Conservation (phyloP, 2,113 vertebrate genomes). For the Orthonyx spaldingii region DNA sequence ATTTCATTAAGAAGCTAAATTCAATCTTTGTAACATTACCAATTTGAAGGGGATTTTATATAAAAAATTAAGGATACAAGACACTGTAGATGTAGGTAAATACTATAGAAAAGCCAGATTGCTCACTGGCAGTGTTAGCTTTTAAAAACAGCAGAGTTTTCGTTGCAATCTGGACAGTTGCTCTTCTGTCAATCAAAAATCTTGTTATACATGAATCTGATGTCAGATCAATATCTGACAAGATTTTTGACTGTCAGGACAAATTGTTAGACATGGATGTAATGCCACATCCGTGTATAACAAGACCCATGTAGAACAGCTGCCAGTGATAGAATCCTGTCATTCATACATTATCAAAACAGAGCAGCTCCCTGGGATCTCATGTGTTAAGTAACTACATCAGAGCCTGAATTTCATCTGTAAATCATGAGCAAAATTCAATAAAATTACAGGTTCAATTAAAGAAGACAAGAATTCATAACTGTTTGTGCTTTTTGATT, state of each 20-base stretch:
- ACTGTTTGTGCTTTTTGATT: background rate
- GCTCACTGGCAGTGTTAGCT: background rate
- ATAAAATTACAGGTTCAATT: background rate
- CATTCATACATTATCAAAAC: conserved; percentile 21
- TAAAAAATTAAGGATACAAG: conserved; percentile 32
- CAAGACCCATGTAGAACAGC: background rate
- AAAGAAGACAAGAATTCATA: background rate
- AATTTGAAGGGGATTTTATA: background rate
- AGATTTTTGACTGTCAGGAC: conserved; percentile 58
- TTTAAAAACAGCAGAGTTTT: conserved; percentile 52
- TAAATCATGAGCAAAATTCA: background rate
- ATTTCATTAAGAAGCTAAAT: conserved; percentile 55
- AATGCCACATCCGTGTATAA: conserved; percentile 33
- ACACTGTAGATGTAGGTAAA: background rate
- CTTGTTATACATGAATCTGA: conserved; percentile 53
- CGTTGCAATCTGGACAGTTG: conserved; percentile 45
- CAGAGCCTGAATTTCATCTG: background rate
- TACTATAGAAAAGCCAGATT: conserved; percentile 35
- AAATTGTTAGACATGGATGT: conserved; percentile 43
- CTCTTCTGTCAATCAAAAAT: conserved; percentile 63
- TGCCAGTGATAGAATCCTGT: conserved; percentile 16
- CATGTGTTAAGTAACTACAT: background rate
- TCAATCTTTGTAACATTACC: background rate
- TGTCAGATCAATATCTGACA: conserved; percentile 41
- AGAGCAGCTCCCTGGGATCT: background rate